Base-by-base conservation (phyloP, 2,113 vertebrate species). In the Taurulus bubalis region DNA sequence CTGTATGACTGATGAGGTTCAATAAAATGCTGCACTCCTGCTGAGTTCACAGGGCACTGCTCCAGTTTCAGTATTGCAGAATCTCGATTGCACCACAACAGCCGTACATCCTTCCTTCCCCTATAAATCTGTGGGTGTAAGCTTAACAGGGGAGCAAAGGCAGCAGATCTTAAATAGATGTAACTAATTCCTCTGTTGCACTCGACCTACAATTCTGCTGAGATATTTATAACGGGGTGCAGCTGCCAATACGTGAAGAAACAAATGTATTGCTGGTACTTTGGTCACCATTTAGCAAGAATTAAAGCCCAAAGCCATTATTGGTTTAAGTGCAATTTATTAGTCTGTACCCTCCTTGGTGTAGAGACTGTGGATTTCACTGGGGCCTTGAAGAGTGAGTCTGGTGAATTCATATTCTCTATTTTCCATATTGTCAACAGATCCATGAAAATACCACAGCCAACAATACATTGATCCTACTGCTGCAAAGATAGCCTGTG, bases 111-210 rank as follows among this genome's bases (percentile, higher is more conserved):
- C 47, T 62, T 82, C 69, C 80, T 56, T 68, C 75, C 75, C 59
- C 72, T 83, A 86, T 92, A 85, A 92, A 92, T 92, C 83, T 85
- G 85, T 80, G 51, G 75, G 65, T 81, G 84, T 83, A 47, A 85
- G 82, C 81, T 73, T 81, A 82, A 82, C 83, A 75, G 71, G 73
- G 62, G n/a, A 74, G 85, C 70, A 80, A 60, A 87, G 78, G 84
- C 82, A 78, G 89, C 77, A 70, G 82, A 85, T 81, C 83, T 85
- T 89, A 89, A 88, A 90, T 75, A 83, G 84, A 90, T 77, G 82
- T 84, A 90, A 88, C 87, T 86, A 87, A 92, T 93, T 93, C 75
- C 49, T 72, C 72, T 74, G 71, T 80, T 87, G 64, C 64, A 45
- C 76, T 71, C 60, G 59, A 70, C 47, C 83, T 70, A 78, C 79